Evolutionary conservation across 53 echinoderm and acorn worm species (phyloP).

Genomic region (Temnopleurus reevesii): DNA sequence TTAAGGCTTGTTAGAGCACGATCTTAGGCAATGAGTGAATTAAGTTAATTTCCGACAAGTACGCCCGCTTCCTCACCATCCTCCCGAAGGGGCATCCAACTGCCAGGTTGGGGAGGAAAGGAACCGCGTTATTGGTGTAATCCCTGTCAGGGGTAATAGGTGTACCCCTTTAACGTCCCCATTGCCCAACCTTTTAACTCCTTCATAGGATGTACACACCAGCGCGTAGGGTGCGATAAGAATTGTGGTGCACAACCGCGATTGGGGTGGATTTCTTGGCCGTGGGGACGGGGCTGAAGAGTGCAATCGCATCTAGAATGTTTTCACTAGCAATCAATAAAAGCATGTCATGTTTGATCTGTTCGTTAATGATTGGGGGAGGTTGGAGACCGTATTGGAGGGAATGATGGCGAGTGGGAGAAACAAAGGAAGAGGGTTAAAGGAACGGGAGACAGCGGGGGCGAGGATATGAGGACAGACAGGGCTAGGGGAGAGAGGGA

Average conservation of each 20-base stretch:
- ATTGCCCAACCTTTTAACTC: not conserved
- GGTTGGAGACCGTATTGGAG: not conserved
- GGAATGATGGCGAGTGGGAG: not conserved
- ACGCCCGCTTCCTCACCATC: conserved; percentile 42
- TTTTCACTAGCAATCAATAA: conserved; percentile 37
- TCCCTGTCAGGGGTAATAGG: conserved; percentile 14
- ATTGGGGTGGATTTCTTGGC: not conserved
- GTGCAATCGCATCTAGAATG: conserved; percentile 23
- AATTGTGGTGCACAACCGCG: not conserved
- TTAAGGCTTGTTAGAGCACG: conserved; percentile 33
- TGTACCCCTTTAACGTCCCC: not conserved
- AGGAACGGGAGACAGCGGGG: not conserved
- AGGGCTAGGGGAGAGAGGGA: not conserved
- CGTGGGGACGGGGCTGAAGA: conserved; percentile 6
- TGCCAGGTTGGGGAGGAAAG: conserved; percentile 22
- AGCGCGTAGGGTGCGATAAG: not conserved
- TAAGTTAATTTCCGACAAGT: conserved; percentile 47
- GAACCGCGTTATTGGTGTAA: conserved; percentile 10
- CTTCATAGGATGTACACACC: not conserved
- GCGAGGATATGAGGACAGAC: not conserved
- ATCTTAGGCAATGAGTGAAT: conserved; percentile 23
- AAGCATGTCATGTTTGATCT: conserved; percentile 36
- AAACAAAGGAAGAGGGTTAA: not conserved
- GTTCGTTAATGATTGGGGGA: conserved; percentile 2
- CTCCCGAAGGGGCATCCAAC: conserved; percentile 17